Base-by-base conservation (phyloP, 2,797 vertebrate species). In the Kryptolebias ocellatus region DNA sequence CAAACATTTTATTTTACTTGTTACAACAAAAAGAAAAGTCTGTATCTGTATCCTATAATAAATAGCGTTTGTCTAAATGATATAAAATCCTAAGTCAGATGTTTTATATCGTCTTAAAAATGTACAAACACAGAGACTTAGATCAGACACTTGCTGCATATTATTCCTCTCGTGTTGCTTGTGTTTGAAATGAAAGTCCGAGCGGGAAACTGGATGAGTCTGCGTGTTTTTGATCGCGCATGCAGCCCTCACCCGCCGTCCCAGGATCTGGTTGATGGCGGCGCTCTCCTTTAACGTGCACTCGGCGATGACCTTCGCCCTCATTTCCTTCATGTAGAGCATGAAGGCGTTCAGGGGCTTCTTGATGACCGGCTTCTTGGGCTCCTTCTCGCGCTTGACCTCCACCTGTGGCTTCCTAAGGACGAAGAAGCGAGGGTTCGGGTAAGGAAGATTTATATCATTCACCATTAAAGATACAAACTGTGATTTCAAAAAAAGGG, bases 251-350 rank as follows among this genome's bases (percentile, higher is more conserved):
- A 99, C 98, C 97, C 97, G 94, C 53, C 98, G 93, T 6, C 98
- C 98, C 79, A 99, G 84, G 78, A 99, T 99, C 95, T 99, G 98
- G 90, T 99, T 99, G 92, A 99, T 99, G 66, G 98, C 98, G 0
- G 98, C 98, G 1, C 97, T 99, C 92, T 99, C 97, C 84, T 99
- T 99, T 92, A 99, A 94, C 45, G 97, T 99, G 90, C 98, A 99
- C 76, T 99, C 98, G 0, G 98, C 98, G 10, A 99, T 99, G 80
- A 99, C 97, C 87, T 98, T 99, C 0, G 97, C 97, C 83, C 98
- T 93, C 98, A 98, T 99, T 91, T 99, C 97, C 94, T 99, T 99
- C 98, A 99, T 99, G 93, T 99, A 99, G 57, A 99, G 94, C 98
- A 99, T 99, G 90, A 99, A 99, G 78, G 98, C 98, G 0, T 99